These are phyloP conservation scores for Acleris holmiana DNA, from an alignment of 2,888 invertebrate genomes.

Conservation along the genomic window DNA sequence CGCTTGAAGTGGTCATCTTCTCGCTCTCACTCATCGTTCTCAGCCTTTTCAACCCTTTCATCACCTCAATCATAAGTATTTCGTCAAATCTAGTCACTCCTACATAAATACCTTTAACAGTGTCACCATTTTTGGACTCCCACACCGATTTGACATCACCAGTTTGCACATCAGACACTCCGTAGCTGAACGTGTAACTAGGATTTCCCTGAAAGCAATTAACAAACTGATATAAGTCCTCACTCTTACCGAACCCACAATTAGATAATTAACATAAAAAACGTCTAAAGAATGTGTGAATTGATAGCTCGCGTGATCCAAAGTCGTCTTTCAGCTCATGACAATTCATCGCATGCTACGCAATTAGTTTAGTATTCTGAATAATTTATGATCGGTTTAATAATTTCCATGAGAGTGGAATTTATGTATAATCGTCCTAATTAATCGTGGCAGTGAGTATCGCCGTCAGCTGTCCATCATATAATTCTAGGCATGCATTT, in stretches of 20 bases:
- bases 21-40: no score
- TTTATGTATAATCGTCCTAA: conserved; percentile 59
- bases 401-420: conserved; percentile 70
- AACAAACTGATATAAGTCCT: conserved; percentile 42
- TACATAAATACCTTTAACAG: conserved; percentile 78
- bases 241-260: conserved; percentile 53
- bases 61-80: no score
- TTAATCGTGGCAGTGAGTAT: conserved; percentile 49
- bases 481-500: conserved; percentile 42
- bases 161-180: conserved; percentile 84
- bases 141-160: conserved; percentile 86
- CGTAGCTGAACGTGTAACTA: conserved; percentile 86
- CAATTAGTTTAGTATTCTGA: conserved; percentile 72
- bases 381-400: conserved; percentile 68
- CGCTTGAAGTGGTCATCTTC: no score
- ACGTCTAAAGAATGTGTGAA: conserved; percentile 61
- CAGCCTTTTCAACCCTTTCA: no score
- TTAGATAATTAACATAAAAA: conserved; percentile 54
- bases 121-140: conserved; percentile 86
- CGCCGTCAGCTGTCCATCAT: conserved; percentile 60
- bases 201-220: conserved; percentile 77
- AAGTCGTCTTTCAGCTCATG: conserved; percentile 69
- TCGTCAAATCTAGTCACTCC: no score
- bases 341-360: conserved; percentile 69
- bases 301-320: conserved; percentile 70